phyloP scores from a whole-genome alignment of 1,140 invertebrate species.

The Megalopta genalis region DNA sequence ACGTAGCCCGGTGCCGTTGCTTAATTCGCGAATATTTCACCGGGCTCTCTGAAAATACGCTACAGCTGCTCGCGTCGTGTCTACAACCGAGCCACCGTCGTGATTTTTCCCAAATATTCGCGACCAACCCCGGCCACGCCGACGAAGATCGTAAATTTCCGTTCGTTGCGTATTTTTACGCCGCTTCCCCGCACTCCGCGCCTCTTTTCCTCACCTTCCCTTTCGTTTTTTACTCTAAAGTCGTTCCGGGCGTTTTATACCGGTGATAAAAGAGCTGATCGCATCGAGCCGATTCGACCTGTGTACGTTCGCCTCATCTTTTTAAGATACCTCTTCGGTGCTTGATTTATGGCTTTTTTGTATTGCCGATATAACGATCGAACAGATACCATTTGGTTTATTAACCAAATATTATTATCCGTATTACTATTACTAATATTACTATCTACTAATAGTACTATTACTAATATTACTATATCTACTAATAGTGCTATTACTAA shows the following conservation, averaged over 20 bases:
- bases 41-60: slow-evolving; percentile 66
- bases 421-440: no score
- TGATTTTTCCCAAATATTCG: slow-evolving; percentile 39
- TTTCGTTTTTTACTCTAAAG: neutral
- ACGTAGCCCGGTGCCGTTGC: slow-evolving; percentile 60
- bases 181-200: neutral
- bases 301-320: no score
- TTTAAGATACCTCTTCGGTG: no score
- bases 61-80: slow-evolving; percentile 76
- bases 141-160: slow-evolving; percentile 44
- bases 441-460: no score
- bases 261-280: no score
- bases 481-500: no score
- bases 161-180: slow-evolving; percentile 50
- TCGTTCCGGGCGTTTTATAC: neutral
- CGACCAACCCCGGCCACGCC: neutral
- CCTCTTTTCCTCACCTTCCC: neutral
- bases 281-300: no score
- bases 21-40: slow-evolving; percentile 74
- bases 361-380: no score
- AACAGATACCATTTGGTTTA: no score
- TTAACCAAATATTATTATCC: no score
- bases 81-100: slow-evolving; percentile 59
- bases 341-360: no score
- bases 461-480: no score